Conservation (phyloP, 2,797 vertebrate species). For the Vireo griseus region DNA sequence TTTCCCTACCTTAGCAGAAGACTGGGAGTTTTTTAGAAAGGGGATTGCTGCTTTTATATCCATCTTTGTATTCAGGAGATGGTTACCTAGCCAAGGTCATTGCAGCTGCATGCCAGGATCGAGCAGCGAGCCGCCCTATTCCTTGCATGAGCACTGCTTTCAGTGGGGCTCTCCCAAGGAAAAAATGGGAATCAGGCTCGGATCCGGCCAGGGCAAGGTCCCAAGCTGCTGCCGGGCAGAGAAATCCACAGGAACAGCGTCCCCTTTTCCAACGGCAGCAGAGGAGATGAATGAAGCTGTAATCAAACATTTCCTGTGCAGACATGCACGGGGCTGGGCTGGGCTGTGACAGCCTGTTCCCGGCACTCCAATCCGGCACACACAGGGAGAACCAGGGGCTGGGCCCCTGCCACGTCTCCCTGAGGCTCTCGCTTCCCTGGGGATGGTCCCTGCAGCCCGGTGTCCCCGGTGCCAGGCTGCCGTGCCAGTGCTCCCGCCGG, state of each 20-base stretch:
- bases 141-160: neutral
- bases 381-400: accelerated
- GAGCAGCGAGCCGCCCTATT: neutral
- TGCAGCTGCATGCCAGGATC: neutral
- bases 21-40: neutral
- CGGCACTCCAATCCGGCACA: neutral
- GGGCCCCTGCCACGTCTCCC: neutral
- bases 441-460: neutral
- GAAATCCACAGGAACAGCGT: neutral
- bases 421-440: neutral
- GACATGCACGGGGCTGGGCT: neutral
- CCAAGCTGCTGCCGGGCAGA: neutral
- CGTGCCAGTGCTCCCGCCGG: neutral
- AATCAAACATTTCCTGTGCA: neutral
- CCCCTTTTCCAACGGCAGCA: neutral
- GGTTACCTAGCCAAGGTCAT: constrained; percentile 56
- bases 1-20: constrained; percentile 9
- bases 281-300: neutral
- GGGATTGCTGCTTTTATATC: neutral
- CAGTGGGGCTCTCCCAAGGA: neutral
- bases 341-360: neutral
- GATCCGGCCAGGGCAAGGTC: neutral
- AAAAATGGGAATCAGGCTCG: neutral
- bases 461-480: neutral
- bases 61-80: constrained; percentile 23